Evolutionary conservation across 2,888 invertebrate genomes (phyloP).

Genomic region (Drosophila paramelanica): DNA sequence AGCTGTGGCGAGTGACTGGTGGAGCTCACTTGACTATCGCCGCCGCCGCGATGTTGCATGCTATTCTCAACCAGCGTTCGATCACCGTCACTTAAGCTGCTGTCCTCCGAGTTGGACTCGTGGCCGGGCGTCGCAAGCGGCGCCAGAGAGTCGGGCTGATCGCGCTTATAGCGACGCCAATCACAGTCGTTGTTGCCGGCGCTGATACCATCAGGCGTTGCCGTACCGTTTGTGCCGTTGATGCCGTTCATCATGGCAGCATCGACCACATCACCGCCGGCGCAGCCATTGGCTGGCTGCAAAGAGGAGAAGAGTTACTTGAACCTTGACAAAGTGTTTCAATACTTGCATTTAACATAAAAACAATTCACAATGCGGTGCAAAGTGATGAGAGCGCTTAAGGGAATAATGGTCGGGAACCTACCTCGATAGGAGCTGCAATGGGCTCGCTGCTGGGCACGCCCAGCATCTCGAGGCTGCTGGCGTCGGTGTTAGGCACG

Average conservation of each 20-base stretch:
- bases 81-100: slow-evolving; percentile 91
- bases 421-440: slow-evolving; percentile 54
- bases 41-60: slow-evolving; percentile 77
- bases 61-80: slow-evolving; percentile 85
- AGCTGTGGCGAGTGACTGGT: slow-evolving; percentile 84
- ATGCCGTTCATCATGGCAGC: slow-evolving; percentile 81
- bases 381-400: not conserved
- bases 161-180: slow-evolving; percentile 71
- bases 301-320: slow-evolving; percentile 23
- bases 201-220: slow-evolving; percentile 25
- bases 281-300: slow-evolving; percentile 62
- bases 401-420: slow-evolving; percentile 8
- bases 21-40: slow-evolving; percentile 83
- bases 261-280: slow-evolving; percentile 83
- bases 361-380: not conserved
- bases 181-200: slow-evolving; percentile 50
- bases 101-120: slow-evolving; percentile 91
- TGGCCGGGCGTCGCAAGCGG: slow-evolving; percentile 80
- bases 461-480: slow-evolving; percentile 85
- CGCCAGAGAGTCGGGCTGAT: slow-evolving; percentile 73
- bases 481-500: slow-evolving; percentile 88
- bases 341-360: slow-evolving; percentile 32
- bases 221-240: slow-evolving; percentile 21
- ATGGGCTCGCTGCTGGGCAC: slow-evolving; percentile 85
- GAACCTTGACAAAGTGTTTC: slow-evolving; percentile 18